These are phyloP conservation scores for Thaumatotibia leucotreta DNA, from an alignment of 1,140 invertebrate species.

Conservation along the genomic window DNA sequence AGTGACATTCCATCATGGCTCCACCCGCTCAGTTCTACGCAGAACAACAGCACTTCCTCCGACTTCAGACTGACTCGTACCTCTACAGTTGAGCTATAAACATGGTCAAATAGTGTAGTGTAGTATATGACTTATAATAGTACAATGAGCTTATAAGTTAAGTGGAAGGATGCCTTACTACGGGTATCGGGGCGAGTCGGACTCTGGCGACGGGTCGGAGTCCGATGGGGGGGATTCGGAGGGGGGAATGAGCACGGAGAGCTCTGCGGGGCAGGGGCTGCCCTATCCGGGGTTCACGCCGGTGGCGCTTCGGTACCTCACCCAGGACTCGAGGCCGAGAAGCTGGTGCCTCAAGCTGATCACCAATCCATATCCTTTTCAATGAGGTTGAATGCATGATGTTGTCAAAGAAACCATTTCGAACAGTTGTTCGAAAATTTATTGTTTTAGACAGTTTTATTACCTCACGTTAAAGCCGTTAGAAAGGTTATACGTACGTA, in stretches of 20 bases:
- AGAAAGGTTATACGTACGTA: too few relatives aligned
- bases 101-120: conserved; percentile 63
- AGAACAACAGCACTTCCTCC: conserved; percentile 45
- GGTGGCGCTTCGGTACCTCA: conserved; percentile 88
- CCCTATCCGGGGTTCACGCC: conserved; percentile 94
- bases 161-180: conserved; percentile 73
- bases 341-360: conserved; percentile 96
- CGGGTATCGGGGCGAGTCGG: conserved; percentile 63
- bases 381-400: too few relatives aligned
- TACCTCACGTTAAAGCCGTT: too few relatives aligned
- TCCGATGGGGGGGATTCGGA: conserved; percentile 79
- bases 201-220: conserved; percentile 59
- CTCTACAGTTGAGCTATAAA: conserved; percentile 60
- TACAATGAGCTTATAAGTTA: conserved; percentile 73
- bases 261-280: conserved; percentile 80
- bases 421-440: too few relatives aligned
- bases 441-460: too few relatives aligned
- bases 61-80: conserved; percentile 55
- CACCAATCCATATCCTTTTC: conserved; percentile 99
- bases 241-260: conserved; percentile 76
- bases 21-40: conserved; percentile 22
- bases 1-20: conserved; percentile 45
- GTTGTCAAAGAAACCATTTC: too few relatives aligned
- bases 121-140: conserved; percentile 44
- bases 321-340: conserved; percentile 90